Evolutionary conservation across 2,113 vertebrate species (phyloP), one percentile per base, ranked within the genome.

Genomic region (Pelusios castaneus): DNA sequence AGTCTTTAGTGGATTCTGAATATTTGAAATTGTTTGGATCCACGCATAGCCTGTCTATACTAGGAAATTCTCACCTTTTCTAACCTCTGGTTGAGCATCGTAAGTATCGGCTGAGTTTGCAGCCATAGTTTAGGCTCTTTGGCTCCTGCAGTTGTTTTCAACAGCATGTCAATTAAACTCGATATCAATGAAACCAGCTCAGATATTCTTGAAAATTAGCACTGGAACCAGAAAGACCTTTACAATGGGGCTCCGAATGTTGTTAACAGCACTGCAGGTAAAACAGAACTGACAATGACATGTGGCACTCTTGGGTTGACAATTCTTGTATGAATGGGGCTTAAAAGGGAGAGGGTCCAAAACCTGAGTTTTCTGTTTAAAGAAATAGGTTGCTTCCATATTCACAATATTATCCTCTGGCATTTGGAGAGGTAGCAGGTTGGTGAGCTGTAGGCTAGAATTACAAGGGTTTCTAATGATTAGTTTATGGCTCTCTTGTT

Each of bases 1-100:
- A 94, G 47, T 52, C 27, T 31, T 63, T 31, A 80, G 79, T 82
- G 51, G 80, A 90, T 94, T 94, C 82, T 81, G 60, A 94, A 55
- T 78, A 75, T 67, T 95, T 27, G 77, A 70, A 89, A 90, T 0
- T 87, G 88, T 38, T 38, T 73, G 67, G 67, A 95, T 70, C 80
- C 91, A 93, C 27, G 63, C 89, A 63, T 2, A 93, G 75, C 19
- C 24, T 80, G 82, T 54, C 67, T 73, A 17, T 82, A 84, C 31
- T 77, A 86, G 89, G 27, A 51, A 90, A 87, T 29, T 63, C 82
- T 70, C 84, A 5, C 5, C 8, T 13, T 41, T 80, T 54, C 88
- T 56, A 77, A 49, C 0, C 2, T 47, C 75, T 47, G 76, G n/a
- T 58, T 89, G 2, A 0, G 43, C 38, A n/a, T 13, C 27, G 0